Percentiles rank a stretch among this genome's conserved stretches.
Conservation (phyloP, 2,113 vertebrate species). For the Petrocephalus zakoni region DNA sequence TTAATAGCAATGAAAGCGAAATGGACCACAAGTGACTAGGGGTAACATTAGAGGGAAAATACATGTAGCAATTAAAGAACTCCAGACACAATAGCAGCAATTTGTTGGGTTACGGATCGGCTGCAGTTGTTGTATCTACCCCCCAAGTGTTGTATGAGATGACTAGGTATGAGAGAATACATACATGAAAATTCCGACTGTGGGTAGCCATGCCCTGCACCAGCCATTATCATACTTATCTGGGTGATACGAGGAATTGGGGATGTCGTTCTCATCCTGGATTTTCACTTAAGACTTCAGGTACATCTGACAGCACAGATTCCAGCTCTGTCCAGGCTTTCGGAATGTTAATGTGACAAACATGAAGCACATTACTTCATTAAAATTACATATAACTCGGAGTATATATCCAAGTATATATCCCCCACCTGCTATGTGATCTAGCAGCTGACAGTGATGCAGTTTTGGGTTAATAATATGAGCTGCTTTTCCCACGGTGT, state of each 20-base stretch:
- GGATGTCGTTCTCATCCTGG: not conserved
- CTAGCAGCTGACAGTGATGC: not conserved
- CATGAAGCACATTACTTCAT: not conserved
- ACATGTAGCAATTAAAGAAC: not conserved
- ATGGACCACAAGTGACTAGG: not conserved
- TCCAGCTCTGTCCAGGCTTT: not conserved
- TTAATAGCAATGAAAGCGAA: not conserved
- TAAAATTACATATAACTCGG: not conserved
- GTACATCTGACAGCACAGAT: not conserved
- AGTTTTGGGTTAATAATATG: not conserved
- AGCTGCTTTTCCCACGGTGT: not conserved
- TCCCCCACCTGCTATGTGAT: not conserved
- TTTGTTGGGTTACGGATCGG: not conserved
- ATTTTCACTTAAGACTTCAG: not conserved
- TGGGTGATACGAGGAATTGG: not conserved
- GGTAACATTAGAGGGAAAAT: not conserved
- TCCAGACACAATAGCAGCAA: not conserved
- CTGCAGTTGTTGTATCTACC: not conserved
- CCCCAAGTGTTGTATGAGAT: not conserved
- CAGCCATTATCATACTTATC: not conserved
- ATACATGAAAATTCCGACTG: not conserved
- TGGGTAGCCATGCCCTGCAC: not conserved
- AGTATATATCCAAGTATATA: not conserved
- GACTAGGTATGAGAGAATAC: not conserved
- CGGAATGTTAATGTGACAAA: not conserved